Conservation (phyloP, 2,797 vertebrate genomes). For the Smutsia temminckii region DNA sequence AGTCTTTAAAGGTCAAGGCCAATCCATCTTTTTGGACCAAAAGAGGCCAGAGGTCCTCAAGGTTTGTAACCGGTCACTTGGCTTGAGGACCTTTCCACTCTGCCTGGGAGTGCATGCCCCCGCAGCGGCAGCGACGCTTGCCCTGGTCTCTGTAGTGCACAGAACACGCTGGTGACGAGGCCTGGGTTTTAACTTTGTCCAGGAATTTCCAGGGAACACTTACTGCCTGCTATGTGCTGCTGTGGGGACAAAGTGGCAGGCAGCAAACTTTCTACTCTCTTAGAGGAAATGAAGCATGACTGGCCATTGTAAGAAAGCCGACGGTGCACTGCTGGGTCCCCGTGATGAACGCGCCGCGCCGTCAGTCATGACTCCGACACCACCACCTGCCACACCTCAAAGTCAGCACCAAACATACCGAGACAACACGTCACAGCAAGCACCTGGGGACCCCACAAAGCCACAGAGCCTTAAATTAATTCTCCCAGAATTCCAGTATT, state of each 20-base stretch:
- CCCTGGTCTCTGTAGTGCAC: conserved; percentile 11
- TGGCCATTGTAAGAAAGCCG: conserved; percentile 92
- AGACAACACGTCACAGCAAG: background rate
- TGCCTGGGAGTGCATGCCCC: background rate
- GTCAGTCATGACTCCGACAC: background rate
- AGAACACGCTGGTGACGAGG: conserved; percentile 33
- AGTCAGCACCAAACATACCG: background rate
- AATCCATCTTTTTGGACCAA: conserved; percentile 83
- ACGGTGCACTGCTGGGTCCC: conserved; percentile 83
- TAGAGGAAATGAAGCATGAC: conserved; percentile 97
- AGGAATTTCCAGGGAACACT: conserved; percentile 57
- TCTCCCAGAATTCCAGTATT: conserved; percentile 39
- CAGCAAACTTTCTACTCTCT: conserved; percentile 86
- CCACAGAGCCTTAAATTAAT: conserved; percentile 11
- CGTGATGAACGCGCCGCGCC: conserved; percentile 51
- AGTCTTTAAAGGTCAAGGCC: conserved; percentile 85
- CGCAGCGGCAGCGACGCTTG: no score
- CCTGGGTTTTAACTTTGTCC: conserved; percentile 51
- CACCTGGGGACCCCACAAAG: background rate
- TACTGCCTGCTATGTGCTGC: conserved; percentile 74
- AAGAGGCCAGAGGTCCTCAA: conserved; percentile 87
- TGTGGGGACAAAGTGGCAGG: conserved; percentile 78
- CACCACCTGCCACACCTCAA: background rate
- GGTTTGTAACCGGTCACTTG: conserved; percentile 75
- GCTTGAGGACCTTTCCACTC: conserved; percentile 73